A percentile compares a stretch with the other conserved stretches of the same genome.
These are phyloP conservation scores for Bellardia bayeri DNA, from an alignment of 2,888 invertebrate genomes.

Conservation along the genomic window DNA sequence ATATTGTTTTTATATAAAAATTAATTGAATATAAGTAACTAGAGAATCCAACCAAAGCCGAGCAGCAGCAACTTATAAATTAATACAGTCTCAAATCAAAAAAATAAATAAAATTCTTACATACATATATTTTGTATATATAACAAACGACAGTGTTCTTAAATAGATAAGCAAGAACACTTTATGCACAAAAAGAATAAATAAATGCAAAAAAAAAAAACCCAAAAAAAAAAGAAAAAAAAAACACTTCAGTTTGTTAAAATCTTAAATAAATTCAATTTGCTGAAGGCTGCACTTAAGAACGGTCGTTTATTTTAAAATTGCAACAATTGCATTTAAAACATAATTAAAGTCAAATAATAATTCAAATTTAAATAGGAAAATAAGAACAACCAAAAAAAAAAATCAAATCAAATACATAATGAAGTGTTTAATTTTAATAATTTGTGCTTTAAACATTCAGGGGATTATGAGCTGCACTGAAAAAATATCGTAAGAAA, in stretches of 20 bases:
- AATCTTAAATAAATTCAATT: conserved; percentile 61
- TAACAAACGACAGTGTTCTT: conserved; percentile 20
- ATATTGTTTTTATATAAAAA: conserved; percentile 9
- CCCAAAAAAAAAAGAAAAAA: conserved; percentile 10
- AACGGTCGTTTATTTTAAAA: conserved; percentile 49
- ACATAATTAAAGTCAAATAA: conserved; percentile 19
- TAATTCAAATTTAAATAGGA: conserved; percentile 5
- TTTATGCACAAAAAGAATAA: conserved; percentile 32
- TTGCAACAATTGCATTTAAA: conserved; percentile 10
- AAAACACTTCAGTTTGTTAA: conserved; percentile 45
- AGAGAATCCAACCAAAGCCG: conserved; percentile 2
- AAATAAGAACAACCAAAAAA: background rate
- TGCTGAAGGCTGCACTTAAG: conserved; percentile 64
- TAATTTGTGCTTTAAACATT: conserved; percentile 59
- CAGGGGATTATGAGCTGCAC: conserved; percentile 76
- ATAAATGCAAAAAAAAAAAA: conserved; percentile 30
- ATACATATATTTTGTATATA: conserved; percentile 1
- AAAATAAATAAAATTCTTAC: no score
- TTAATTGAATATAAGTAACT: conserved; percentile 34
- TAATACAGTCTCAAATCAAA: no score
- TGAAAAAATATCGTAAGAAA: conserved; percentile 80
- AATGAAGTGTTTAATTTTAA: conserved; percentile 66
- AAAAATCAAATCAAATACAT: conserved; percentile 11
- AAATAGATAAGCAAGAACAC: conserved; percentile 64
- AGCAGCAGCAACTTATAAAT: no score